Base-by-base conservation (phyloP, 1,140 invertebrate species). In the Bombus cullumanus region DNA sequence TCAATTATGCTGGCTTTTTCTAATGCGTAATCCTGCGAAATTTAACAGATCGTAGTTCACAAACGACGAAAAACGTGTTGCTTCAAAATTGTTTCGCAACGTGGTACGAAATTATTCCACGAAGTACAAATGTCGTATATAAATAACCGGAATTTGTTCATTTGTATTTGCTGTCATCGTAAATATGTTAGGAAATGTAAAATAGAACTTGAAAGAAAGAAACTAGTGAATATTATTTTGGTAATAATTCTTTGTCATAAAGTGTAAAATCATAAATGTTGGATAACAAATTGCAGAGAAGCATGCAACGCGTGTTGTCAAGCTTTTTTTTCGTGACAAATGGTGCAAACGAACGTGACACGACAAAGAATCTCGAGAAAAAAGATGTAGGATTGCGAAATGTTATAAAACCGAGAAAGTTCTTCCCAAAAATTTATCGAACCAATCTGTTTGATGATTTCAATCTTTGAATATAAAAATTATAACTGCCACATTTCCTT, bases 261-360 rank as follows among this genome's bases (percentile, higher is more conserved):
- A 34, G 28, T 47, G 41, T 34, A 71, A 53, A 62, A 74, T 57
- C 53, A 37, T 37, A 68, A 64, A 75, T 62, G 53, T 80, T 59
- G 34, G 39, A 66, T 72, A 73, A 64, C 39, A 57, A 28, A 68
- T 81, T 86, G 64, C 73, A 37, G 59, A 62, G 57, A 89, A 78
- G 76, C 88, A 80, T 89, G 80, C 88, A 43, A 83, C 59, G 82
- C 85, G 88, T 88, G 88, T 81, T 72, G 64, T 89, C n/a, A 89
- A 89, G 87, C 87, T 66, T 34, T 69, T 69, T n/a, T 59, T 43
- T 43, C 34, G 84, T 68, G 72, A 18, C 12, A 68, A 57, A 66
- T 39, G 4, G 53, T 88, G 85, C 66, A 66, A 22, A 74, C 71
- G 43, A 77, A 80, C n/a, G 34, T 68, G 53, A 22, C 2, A 31